Conservation (phyloP, 2,797 vertebrate genomes). For the Rhinatrema bivittatum region DNA sequence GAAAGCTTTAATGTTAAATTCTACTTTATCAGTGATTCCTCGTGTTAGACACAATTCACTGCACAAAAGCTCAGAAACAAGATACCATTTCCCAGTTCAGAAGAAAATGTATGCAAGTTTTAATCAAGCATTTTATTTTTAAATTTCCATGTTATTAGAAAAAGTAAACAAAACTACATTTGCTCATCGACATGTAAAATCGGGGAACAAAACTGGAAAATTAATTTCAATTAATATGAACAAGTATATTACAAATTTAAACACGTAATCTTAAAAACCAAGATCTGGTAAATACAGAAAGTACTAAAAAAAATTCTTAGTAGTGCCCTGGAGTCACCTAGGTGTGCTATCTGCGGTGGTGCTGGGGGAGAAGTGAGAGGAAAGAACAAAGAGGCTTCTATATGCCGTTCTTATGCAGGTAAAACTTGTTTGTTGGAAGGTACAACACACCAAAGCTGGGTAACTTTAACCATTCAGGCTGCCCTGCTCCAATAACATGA, state of each 20-base stretch:
- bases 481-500: no score
- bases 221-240: conserved; percentile 4
- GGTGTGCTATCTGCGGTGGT: no score
- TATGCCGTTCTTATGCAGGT: no score
- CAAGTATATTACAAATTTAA: no score
- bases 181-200: conserved; percentile 16
- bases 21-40: conserved; percentile 5
- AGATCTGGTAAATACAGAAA: background rate
- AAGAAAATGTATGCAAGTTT: conserved; percentile 1
- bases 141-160: conserved; percentile 3
- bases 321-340: no score
- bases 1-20: conserved; percentile 4
- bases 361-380: no score
- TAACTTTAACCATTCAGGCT: no score
- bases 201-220: conserved; percentile 14
- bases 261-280: background rate
- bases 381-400: no score
- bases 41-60: conserved; percentile 1
- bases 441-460: no score
- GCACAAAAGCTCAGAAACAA: conserved; percentile 2
- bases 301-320: no score
- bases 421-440: no score
- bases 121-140: conserved; percentile 9
- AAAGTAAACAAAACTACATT: conserved; percentile 3
- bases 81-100: conserved; percentile 14